These are phyloP conservation scores for Cyprichromis sp. DNA, from an alignment of 2,113 vertebrate species.

Conservation along the genomic window DNA sequence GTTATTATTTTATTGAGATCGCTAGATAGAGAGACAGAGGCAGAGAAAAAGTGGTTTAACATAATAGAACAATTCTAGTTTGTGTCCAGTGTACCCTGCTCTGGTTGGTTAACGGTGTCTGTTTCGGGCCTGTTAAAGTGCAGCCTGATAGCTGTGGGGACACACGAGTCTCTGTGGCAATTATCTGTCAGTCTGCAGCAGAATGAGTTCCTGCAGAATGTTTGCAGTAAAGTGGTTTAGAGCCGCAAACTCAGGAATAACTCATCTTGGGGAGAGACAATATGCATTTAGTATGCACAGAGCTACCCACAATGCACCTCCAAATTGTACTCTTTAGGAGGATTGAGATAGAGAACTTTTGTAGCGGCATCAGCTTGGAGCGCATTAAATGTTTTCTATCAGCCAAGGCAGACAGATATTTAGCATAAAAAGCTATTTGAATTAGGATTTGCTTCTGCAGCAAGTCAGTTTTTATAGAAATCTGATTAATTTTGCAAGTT, in stretches of 20 bases:
- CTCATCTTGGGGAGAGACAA: neutral
- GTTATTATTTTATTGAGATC: neutral
- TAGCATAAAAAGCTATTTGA: neutral
- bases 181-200: constrained; percentile 27
- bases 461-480: neutral
- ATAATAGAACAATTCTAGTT: constrained; percentile 6
- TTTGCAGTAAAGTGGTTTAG: neutral
- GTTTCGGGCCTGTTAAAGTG: constrained; percentile 2
- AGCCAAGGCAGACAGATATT: neutral
- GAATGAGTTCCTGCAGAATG: constrained; percentile 6
- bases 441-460: neutral
- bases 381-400: neutral
- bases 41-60: neutral
- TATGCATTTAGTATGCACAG: neutral
- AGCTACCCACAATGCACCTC: neutral
- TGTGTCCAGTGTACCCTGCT: neutral
- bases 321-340: neutral
- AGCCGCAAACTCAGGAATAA: neutral
- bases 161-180: constrained; percentile 30
- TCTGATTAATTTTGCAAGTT: neutral
- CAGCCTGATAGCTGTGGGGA: constrained; percentile 41
- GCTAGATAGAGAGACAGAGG: neutral
- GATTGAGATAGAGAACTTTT: neutral
- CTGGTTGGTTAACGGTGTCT: neutral
- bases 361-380: neutral